Base-by-base conservation (phyloP, 2,113 vertebrate genomes). In the Semicossyphus pulcher region DNA sequence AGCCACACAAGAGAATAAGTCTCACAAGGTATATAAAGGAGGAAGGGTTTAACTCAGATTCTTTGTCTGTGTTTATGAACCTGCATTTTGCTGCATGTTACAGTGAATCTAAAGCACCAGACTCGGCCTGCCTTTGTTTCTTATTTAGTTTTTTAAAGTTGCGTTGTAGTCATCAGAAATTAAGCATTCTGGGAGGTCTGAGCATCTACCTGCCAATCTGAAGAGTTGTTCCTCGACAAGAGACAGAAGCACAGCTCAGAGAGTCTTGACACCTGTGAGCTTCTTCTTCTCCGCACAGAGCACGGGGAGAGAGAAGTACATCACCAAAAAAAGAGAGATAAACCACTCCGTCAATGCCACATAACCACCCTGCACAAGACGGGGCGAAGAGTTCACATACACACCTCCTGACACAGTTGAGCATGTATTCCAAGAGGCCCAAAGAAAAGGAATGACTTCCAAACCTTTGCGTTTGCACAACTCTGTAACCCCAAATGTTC, bases 401-500 rank as follows among this genome's bases (percentile, higher is more conserved):
- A 20, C 12, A 25, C 48, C 34, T 71, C 25, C 18, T 9, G 18
- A 70, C 10, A 53, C n/a, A 10, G 9, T 5, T 66, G 53, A 60
- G 16, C 15, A 29, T 57, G 42, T 26, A 20, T 57, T 2, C 36
- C 20, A 62, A 32, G 14, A 53, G 21, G 37, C 39, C 18, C 18
- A 34, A 56, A 69, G 59, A 18, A 25, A 20, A 49, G n/a, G 14
- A 29, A 73, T 23, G 28, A 44, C 44, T 57, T 39, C 34, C 26
- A 52, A 23, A 52, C 26, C 49, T 56, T 36, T 57, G 32, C 41
- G 59, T 4, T 11, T 47, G 39, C 21, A 12, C 53, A 76, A 26
- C 0, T 47, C 29, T 41, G 36, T 53, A 72, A 42, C 12, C 31
- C 7, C 31, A 67, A 37, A 59, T 71, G 15, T 63, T 72, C 49